Evolutionary conservation across 2,113 vertebrate genomes (phyloP), one percentile per base, ranked within the genome.

Genomic region (Cyanistes caeruleus): DNA sequence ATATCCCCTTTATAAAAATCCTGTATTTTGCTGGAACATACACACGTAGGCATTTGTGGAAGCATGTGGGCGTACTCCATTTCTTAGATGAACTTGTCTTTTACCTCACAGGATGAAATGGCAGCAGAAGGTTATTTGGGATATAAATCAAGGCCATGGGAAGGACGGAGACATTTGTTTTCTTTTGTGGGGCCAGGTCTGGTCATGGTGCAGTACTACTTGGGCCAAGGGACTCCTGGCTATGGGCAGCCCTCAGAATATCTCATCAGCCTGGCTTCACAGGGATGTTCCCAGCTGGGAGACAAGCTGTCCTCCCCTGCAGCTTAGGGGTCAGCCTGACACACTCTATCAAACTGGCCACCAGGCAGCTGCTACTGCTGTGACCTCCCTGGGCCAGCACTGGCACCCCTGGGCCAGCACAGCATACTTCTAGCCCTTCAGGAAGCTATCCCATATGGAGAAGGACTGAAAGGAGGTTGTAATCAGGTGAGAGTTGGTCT

Each of bases 161-260:
- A 64, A 88, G 44, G 78, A 63, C 0, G 0, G 37, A 73, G 68
- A 14, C 2, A 2, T 23, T 68, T 0, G 0, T 18, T 90, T 72
- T 31, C 30, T 72, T 84, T n/a, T 58, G 48, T 0, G 0, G 12
- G 16, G 15, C 14, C 44, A 52, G 16, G 17, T 51, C 31, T 3
- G 2, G 15, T 23, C 31, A n/a, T 5, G 23, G 35, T 62, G 30
- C 0, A 0, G 31, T 16, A 60, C 6, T 25, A 48, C 11, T 10
- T 58, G 62, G 11, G 13, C 6, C 55, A 31, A 49, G 33, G 17
- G 9, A 10, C 25, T 51, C 44, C 13, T 80, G 44, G 31, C 35
- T n/a, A 35, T 0, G 2, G 63, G 63, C 8, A 60, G 6, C 8
- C 23, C 7, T 19, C 24, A 18, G 11, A 1, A 3, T 11, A 15